Evolutionary conservation across 2,113 vertebrate genomes (phyloP).

Genomic region (Amphilophus citrinellus): DNA sequence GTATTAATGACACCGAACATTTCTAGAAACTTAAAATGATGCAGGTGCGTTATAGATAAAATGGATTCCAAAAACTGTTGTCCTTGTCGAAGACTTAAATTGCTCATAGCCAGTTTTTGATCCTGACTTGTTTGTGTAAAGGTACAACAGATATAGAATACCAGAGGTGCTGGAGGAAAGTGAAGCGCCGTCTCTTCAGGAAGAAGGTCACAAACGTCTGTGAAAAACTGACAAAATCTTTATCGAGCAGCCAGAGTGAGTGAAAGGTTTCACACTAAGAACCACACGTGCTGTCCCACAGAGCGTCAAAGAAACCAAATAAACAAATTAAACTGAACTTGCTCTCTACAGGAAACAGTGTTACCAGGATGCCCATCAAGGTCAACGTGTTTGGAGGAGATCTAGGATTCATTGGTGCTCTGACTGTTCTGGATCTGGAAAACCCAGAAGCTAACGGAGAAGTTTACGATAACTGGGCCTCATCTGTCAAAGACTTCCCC

Average conservation of each 20-base stretch:
- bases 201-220: constrained; percentile 76
- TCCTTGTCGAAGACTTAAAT: neutral
- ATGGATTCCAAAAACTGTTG: neutral
- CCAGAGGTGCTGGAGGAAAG: constrained; percentile 78
- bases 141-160: constrained; percentile 73
- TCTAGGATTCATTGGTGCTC: constrained; percentile 66
- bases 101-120: neutral
- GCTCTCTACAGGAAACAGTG: constrained; percentile 51
- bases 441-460: constrained; percentile 85
- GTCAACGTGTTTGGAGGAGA: constrained; percentile 84
- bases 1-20: neutral
- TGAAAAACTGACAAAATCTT: constrained; percentile 65
- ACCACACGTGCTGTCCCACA: neutral
- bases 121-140: constrained; percentile 38
- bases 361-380: constrained; percentile 66
- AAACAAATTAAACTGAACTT: neutral
- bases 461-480: constrained; percentile 87
- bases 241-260: constrained; percentile 55
- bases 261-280: neutral
- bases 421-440: constrained; percentile 84
- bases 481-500: constrained; percentile 87
- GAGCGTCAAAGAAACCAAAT: neutral
- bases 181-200: constrained; percentile 75
- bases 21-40: neutral
- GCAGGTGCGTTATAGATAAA: neutral